Evolutionary conservation across 2,113 vertebrate species (phyloP), one percentile per base, ranked within the genome.

Genomic region (Echinops telfairi): DNA sequence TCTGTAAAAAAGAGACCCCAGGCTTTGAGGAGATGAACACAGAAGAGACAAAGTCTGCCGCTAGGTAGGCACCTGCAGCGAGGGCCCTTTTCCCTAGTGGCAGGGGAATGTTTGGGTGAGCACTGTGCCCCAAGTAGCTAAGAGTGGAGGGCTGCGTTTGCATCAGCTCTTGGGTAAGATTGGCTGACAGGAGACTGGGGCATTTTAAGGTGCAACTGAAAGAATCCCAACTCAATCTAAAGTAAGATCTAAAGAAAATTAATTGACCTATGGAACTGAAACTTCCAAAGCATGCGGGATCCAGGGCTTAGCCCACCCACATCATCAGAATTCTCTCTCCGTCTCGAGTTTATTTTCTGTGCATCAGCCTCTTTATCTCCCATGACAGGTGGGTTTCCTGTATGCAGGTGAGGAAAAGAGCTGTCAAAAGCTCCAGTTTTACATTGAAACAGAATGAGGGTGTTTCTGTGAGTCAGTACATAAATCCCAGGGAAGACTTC

Each of bases 401-500:
- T 12, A 11, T 40, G n/a, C n/a, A 70, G 16, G 23, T 58, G n/a
- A 88, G 90, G 58, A 77, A 70, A n/a, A 95, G 38, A 76, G 23
- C 6, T 77, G 15, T 64, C 40, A 70, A 86, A 62, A 53, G 36
- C 12, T 27, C 57, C 27, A 76, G 36, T 1, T 73, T 89, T 84
- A 33, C 15, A 29, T 6, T 89, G 27, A 20, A 83, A 76, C 17
- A 53, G 43, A 87, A 81, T 91, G 20, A 87, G 64, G 75, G 20
- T 76, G 31, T 83, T 71, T 60, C 81, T 91, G 1, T 85, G 33
- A 19, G 31, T 62, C 75, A 80, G n/a, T 71, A 15, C 77, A 5
- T 31, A 64, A 92, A 88, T 89, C 47, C 19, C 70, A 86, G 66
- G 64, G 47, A 92, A 95, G 60, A 22, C 53, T 31, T 92, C 58